phyloP scores from a whole-genome alignment of 1,140 invertebrate genomes.

The Chrysoperla carnea region DNA sequence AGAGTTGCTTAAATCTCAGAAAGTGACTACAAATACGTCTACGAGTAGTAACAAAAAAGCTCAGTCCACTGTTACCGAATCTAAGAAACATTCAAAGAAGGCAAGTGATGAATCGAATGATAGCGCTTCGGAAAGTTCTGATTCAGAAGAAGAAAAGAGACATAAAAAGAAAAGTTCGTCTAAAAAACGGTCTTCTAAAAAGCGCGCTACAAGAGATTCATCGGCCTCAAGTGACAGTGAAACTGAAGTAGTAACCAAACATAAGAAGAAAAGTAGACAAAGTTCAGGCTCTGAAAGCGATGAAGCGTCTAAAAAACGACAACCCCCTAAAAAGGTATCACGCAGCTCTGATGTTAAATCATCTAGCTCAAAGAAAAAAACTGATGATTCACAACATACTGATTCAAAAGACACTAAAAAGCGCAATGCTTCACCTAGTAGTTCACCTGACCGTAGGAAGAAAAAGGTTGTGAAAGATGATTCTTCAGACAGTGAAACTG shows the following conservation, averaged over 20 bases:
- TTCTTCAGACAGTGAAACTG: slow-evolving; percentile 11
- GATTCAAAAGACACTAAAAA: slow-evolving; percentile 21
- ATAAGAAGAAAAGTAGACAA: not conserved
- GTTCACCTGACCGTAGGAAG: slow-evolving; percentile 18
- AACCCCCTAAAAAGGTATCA: slow-evolving; percentile 15
- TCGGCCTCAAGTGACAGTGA: not conserved
- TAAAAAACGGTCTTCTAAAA: not conserved
- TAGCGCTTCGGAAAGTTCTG: slow-evolving; percentile 12
- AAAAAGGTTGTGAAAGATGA: slow-evolving; percentile 6
- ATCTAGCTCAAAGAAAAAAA: slow-evolving; percentile 23
- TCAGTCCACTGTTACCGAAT: slow-evolving; percentile 7
- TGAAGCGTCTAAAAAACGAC: slow-evolving; percentile 26
- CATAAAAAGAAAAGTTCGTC: not conserved
- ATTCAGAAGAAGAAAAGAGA: not conserved
- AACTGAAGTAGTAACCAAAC: not conserved
- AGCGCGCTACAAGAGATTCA: not conserved
- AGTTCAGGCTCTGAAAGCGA: slow-evolving; percentile 4
- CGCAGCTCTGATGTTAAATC: slow-evolving; percentile 9
- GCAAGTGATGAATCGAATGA: slow-evolving; percentile 30
- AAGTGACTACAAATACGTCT: not conserved
- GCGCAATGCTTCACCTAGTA: slow-evolving; percentile 15
- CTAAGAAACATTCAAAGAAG: slow-evolving; percentile 14
- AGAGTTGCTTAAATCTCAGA: not conserved
- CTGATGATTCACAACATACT: slow-evolving; percentile 15
- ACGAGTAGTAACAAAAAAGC: slow-evolving; percentile 3